A percentile compares a stretch with the other conserved stretches of the same genome.
phyloP scores from a whole-genome alignment of 2,888 invertebrate species.

The Timema cristinae region DNA sequence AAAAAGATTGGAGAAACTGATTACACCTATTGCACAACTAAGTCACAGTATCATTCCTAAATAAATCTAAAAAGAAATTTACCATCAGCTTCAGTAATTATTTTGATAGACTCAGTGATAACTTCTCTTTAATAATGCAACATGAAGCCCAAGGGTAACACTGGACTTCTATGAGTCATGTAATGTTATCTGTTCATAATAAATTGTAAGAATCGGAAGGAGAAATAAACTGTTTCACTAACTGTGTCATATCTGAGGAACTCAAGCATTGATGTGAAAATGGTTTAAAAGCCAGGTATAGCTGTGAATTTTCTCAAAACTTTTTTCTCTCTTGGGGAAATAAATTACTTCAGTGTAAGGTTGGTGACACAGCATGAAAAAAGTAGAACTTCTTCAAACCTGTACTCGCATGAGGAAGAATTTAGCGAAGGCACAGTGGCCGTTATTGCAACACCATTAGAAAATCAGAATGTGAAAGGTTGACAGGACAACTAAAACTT shows the following conservation, averaged over 20 bases:
- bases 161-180: background rate
- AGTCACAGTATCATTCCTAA: constrained; percentile 7
- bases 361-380: background rate
- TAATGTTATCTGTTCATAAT: background rate
- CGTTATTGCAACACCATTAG: background rate
- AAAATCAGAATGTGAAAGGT: background rate
- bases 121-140: background rate
- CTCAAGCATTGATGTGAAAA: background rate
- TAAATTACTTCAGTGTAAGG: background rate
- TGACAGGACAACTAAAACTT: background rate
- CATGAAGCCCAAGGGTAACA: background rate
- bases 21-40: background rate
- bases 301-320: background rate
- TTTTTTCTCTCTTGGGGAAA: background rate
- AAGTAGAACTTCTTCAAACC: constrained; percentile 2
- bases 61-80: background rate
- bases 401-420: background rate
- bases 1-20: background rate
- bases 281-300: background rate
- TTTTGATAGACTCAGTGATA: background rate
- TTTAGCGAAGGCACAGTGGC: background rate
- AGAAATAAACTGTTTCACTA: background rate
- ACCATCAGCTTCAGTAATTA: background rate
- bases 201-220: background rate
- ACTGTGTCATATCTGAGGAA: background rate